phyloP scores from a whole-genome alignment of 2,888 invertebrate species.

The Microctonus aethiopoides region DNA sequence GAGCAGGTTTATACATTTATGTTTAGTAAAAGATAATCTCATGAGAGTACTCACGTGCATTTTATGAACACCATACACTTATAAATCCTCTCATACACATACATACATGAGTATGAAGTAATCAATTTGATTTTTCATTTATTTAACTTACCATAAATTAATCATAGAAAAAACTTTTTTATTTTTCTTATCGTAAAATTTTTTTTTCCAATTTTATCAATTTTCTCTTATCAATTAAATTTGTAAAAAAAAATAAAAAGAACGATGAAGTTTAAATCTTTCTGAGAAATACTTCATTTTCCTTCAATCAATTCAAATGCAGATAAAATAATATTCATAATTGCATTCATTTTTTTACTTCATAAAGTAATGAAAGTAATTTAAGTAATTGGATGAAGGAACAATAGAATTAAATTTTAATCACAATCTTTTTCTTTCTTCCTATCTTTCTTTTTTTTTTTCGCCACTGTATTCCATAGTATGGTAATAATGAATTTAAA shows the following conservation, averaged over 20 bases:
- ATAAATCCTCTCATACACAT: neutral
- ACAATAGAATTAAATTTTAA: slow-evolving; percentile 59
- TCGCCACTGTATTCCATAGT: slow-evolving; percentile 1
- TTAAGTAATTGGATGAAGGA: slow-evolving; percentile 13
- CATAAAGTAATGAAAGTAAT: neutral
- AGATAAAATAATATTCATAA: slow-evolving; percentile 9
- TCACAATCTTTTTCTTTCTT: slow-evolving; percentile 46
- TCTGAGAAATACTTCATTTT: neutral
- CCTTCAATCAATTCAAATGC: neutral
- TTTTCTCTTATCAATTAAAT: neutral
- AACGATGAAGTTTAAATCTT: neutral
- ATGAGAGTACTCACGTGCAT: neutral
- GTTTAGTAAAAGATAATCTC: neutral
- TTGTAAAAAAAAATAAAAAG: neutral
- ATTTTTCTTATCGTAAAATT: no score
- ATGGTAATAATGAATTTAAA: slow-evolving; percentile 54
- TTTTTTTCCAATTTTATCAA: neutral
- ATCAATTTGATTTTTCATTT: neutral
- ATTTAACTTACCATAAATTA: neutral
- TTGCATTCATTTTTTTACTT: neutral
- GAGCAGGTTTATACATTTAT: neutral
- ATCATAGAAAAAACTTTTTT: slow-evolving; percentile 28
- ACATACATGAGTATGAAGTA: neutral
- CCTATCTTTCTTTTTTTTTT: neutral
- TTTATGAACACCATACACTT: neutral